Conservation (phyloP, 1,140 invertebrate genomes). For the Bicyclus anynana region DNA sequence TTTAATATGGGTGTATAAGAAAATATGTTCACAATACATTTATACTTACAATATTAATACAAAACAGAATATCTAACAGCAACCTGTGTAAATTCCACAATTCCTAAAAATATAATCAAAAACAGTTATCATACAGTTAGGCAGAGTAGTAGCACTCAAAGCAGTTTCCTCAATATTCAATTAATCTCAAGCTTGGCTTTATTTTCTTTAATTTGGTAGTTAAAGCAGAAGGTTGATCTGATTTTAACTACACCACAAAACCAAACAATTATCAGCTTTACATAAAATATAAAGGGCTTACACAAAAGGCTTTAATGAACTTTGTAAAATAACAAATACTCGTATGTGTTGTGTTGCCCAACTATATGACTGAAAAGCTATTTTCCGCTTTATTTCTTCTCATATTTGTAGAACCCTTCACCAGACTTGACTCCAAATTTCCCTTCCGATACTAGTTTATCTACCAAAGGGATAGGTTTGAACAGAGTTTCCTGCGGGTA, state of each 20-base stretch:
- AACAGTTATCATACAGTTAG: not conserved
- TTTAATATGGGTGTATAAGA: slow-evolving; percentile 18
- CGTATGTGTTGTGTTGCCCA: not conserved
- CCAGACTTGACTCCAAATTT: slow-evolving; percentile 91
- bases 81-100: not conserved
- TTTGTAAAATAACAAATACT: too few relatives aligned
- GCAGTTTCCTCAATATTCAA: too few relatives aligned
- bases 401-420: slow-evolving; percentile 92
- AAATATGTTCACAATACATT: slow-evolving; percentile 8
- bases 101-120: not conserved
- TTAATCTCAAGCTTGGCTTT: too few relatives aligned
- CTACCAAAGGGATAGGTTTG: slow-evolving; percentile 80
- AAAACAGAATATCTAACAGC: not conserved
- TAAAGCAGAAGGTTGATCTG: too few relatives aligned
- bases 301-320: too few relatives aligned
- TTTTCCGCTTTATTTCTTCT: slow-evolving; percentile 70
- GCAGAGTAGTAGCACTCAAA: not conserved
- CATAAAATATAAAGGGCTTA: too few relatives aligned
- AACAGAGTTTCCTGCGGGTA: slow-evolving; percentile 88
- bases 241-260: too few relatives aligned
- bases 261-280: too few relatives aligned
- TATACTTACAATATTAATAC: slow-evolving; percentile 7
- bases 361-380: slow-evolving; percentile 11
- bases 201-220: too few relatives aligned
- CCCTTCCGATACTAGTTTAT: slow-evolving; percentile 87